These are phyloP conservation scores for Psephotus haematonotus DNA, from an alignment of 2,113 vertebrate species.

Conservation along the genomic window DNA sequence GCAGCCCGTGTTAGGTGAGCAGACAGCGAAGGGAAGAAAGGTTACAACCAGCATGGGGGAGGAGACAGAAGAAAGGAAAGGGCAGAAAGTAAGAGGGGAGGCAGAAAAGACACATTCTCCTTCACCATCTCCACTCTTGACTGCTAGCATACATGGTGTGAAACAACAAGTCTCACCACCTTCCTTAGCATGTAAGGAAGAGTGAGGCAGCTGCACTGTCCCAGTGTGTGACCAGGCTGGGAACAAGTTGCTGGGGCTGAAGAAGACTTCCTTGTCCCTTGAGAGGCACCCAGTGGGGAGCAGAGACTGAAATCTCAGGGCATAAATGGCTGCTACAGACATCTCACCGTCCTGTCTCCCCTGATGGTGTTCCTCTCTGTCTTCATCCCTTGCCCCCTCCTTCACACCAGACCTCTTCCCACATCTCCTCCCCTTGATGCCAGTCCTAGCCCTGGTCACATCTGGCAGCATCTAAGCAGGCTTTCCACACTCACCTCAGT, in stretches of 20 bases:
- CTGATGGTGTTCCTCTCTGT: background rate
- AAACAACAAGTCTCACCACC: background rate
- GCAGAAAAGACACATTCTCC: background rate
- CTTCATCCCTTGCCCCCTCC: background rate
- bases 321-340: background rate
- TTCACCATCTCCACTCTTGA: background rate
- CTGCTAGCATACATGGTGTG: background rate
- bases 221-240: rapidly evolving
- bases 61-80: background rate
- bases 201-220: background rate
- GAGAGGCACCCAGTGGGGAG: background rate
- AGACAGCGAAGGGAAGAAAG: background rate
- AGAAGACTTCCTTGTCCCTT: background rate
- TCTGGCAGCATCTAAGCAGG: background rate
- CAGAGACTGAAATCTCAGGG: background rate
- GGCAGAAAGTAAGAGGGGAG: background rate
- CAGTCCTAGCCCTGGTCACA: background rate
- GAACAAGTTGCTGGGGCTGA: background rate
- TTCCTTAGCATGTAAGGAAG: background rate
- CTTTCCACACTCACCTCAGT: background rate
- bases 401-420: background rate
- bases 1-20: background rate
- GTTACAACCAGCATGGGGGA: background rate
- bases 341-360: background rate
- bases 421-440: background rate